Percentiles rank a stretch among this genome's conserved stretches.
Evolutionary conservation across 2,888 invertebrate genomes (phyloP).

Genomic region (Xanthia togata): DNA sequence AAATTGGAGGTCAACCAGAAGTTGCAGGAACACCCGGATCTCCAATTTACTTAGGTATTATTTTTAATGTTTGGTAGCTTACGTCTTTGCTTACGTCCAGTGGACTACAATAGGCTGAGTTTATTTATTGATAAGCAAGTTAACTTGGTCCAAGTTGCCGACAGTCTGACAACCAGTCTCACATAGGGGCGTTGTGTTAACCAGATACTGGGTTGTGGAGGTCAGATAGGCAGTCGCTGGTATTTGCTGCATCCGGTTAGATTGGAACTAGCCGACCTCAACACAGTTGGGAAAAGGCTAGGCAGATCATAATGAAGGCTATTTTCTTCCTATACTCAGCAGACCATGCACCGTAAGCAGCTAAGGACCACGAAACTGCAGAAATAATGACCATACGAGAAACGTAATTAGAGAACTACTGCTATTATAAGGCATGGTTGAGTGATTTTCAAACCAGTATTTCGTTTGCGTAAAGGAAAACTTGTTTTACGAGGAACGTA

Average conservation of each 20-base stretch:
- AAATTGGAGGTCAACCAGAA: background rate
- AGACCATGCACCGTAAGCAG: background rate
- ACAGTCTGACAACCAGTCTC: background rate
- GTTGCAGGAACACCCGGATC: no score
- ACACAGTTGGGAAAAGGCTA: background rate
- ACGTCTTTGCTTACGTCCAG: background rate
- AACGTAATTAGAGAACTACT: background rate
- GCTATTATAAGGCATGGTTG: background rate
- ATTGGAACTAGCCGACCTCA: background rate
- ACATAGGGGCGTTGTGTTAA: background rate
- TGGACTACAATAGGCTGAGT: background rate
- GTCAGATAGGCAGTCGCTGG: background rate
- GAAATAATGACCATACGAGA: background rate
- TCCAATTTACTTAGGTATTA: no score
- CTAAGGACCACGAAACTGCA: background rate
- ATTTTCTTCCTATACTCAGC: background rate
- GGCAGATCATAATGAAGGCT: background rate
- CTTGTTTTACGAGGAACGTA: conserved; percentile 13
- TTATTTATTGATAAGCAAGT: background rate
- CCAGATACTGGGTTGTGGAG: background rate
- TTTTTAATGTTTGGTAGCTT: no score
- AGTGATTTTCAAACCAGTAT: conserved; percentile 22
- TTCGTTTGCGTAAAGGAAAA: conserved; percentile 1
- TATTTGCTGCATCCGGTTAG: background rate
- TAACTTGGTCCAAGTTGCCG: background rate